Evolutionary conservation across 2,113 vertebrate genomes (phyloP), one percentile per base, ranked within the genome.

Genomic region (Channa argus): DNA sequence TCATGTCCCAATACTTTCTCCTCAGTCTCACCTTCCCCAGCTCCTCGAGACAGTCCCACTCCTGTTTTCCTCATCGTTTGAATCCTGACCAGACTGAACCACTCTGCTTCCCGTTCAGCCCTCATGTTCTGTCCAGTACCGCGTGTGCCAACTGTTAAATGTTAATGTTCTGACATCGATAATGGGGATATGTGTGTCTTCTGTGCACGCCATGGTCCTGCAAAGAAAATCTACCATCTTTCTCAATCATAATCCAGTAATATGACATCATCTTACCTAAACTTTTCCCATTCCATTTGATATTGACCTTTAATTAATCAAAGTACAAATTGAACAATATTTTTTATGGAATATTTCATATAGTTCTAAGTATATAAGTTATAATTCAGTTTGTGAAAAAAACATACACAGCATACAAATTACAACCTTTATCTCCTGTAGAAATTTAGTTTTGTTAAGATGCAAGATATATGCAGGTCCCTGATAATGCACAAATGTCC

Each of bases 1-100:
- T 92, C 79, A 80, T 80, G 85, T 89, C 83, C 81, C 85, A 50
- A 56, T 88, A 14, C 37, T 89, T 52, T 79, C 86, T 91, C 89
- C 79, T 92, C 88, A 75, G 80, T 79, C 88, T 69, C 77, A 9
- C 80, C 60, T 43, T 39, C 51, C 81, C 77, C 60, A 51, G 47
- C 59, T 78, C 73, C 71, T 78, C 10, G 7, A 77, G 37, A 80
- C 74, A 61, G 15, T 38, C 85, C 91, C 58, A 63, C 46, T 77
- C 83, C 71, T 5, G 51, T 82, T 81, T 71, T 77, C 78, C 71
- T 78, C 53, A 0, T 41, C 66, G 75, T 72, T 15, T 76, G 45
- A 84, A 34, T 81, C 84, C 77, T 47, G 47, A 66, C 44, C 56
- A 49, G 39, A 81, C 72, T 71, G 46, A 80, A 71, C 15, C 34